Evolutionary conservation across 2,113 vertebrate genomes (phyloP).

Genomic region (Datnioides undecimradiatus): DNA sequence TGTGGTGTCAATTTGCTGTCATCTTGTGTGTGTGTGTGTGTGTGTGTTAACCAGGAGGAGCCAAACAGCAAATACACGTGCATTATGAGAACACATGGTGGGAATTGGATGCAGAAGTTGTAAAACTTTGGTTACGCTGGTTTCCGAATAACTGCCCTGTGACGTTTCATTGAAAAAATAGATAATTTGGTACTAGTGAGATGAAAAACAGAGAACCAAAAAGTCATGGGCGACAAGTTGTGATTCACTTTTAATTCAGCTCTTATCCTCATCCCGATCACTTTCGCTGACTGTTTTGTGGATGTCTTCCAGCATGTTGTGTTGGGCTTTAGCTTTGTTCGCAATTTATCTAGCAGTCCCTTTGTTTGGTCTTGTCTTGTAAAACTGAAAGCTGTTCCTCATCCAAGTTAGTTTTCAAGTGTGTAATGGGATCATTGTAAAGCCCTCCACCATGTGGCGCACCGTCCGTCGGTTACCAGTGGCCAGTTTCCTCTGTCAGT

Average conservation of each 20-base stretch:
- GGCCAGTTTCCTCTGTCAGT: neutral
- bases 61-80: neutral
- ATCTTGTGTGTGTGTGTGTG: conserved; percentile 8
- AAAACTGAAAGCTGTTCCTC: too few relatives aligned
- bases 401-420: neutral
- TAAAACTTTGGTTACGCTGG: neutral
- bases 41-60: conserved; percentile 4
- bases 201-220: neutral
- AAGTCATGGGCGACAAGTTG: neutral
- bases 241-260: neutral
- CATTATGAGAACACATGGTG: neutral
- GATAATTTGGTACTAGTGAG: neutral
- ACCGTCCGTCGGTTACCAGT: neutral
- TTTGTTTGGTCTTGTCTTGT: neutral
- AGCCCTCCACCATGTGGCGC: too few relatives aligned
- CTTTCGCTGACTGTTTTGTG: neutral
- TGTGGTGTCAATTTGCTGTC: conserved; percentile 2
- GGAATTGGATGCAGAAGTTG: neutral
- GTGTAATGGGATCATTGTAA: neutral
- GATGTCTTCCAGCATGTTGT: neutral
- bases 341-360: neutral
- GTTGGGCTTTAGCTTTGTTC: neutral
- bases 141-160: neutral
- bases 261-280: neutral
- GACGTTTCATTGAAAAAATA: neutral